Evolutionary conservation across 2,888 invertebrate species (phyloP), one percentile per base, ranked within the genome.

Genomic region (Pyrrhia umbra): DNA sequence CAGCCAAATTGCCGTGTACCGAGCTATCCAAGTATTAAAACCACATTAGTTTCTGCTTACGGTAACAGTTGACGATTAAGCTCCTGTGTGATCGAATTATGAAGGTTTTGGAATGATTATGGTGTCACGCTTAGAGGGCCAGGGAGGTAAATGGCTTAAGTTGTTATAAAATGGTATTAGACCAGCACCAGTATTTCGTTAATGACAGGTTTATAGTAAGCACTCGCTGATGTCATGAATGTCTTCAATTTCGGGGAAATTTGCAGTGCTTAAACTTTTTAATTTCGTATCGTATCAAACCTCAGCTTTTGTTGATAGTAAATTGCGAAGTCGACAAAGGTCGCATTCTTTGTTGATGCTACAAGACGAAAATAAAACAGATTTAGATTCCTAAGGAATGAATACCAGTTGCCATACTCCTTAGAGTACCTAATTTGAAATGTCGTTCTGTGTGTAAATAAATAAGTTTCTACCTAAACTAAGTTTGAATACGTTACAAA

Each of bases 11-110:
- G 88, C 85, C 81, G 84, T 81, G 25, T 50, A 82, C 83, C 79
- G 80, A 79, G 75, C 66, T 75, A 71, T 72, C 68, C 80, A 73
- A 81, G 82, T 92, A 94, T 94, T 94, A 94, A 93, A 93, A 93
- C 84, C 58, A 88, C 94, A 94, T 94, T 93, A 93, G 89, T 80
- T 80, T 61, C 80, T 77, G 63, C 65, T 77, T 75, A 76, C 49
- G 74, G 83, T 88, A 88, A 90, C 89, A 75, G 87, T 81, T 70
- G 72, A 61, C 87, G 85, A 89, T 91, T 90, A 90, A 68, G 79
- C 77, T 80, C 64, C 81, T 76, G 82, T 80, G 65, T 75, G 75
- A 77, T 77, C 70, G 67, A 79, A 79, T 80, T 81, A 75, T 50
- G 42, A 51, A 59, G 52, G 66, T 75, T 77, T 70, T 51, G 58